Conservation (phyloP, 2,113 vertebrate genomes). For the Siphamia tubifer region DNA sequence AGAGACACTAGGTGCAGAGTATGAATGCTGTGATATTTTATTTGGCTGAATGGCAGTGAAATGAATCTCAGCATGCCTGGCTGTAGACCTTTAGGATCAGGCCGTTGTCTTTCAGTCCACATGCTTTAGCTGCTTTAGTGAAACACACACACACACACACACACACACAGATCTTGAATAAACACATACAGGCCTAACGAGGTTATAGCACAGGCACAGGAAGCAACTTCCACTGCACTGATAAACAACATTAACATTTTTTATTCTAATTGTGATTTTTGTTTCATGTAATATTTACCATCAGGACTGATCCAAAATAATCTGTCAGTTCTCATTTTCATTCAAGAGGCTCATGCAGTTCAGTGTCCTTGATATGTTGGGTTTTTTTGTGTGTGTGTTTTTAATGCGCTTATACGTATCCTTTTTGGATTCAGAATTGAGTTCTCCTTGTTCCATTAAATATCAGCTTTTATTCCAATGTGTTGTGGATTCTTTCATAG, state of each 20-base stretch:
- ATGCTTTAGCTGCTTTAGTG: conserved; percentile 15
- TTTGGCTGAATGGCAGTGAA: conserved; percentile 38
- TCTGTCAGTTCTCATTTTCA: too few relatives aligned
- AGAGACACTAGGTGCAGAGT: conserved; percentile 9
- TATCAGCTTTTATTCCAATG: too few relatives aligned
- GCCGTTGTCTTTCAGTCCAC: conserved; percentile 37
- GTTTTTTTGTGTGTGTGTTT: too few relatives aligned
- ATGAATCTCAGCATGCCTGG: conserved; percentile 54
- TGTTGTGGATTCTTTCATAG: too few relatives aligned
- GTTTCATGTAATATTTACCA: too few relatives aligned
- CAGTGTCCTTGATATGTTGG: too few relatives aligned
- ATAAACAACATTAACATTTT: background rate
- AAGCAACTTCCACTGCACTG: background rate
- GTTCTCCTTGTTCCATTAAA: too few relatives aligned
- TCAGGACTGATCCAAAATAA: too few relatives aligned
- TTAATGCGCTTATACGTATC: too few relatives aligned
- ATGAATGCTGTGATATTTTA: conserved; percentile 46
- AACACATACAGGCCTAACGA: background rate
- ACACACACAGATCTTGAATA: background rate
- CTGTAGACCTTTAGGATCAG: conserved; percentile 39
- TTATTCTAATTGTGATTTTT: too few relatives aligned
- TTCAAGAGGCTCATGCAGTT: too few relatives aligned
- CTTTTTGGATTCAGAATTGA: too few relatives aligned
- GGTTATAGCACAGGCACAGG: background rate
- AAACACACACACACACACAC: background rate